Evolutionary conservation across 2,113 vertebrate species (phyloP).

Genomic region (Carettochelys insculpta): DNA sequence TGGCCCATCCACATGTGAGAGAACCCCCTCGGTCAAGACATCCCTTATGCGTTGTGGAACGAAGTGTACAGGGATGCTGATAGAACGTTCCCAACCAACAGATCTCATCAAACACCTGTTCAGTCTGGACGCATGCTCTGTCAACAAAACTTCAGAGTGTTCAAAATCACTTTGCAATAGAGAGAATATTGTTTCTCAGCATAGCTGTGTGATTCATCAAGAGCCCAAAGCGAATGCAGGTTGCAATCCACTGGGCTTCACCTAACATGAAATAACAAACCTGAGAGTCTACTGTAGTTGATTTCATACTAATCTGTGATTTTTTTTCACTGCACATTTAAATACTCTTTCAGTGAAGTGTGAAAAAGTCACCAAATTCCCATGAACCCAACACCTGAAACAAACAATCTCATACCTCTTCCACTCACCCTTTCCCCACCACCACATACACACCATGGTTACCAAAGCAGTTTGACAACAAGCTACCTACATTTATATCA

Average conservation of each 20-base stretch:
- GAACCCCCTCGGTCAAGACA: too few relatives aligned
- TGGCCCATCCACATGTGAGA: too few relatives aligned
- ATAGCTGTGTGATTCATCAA: neutral
- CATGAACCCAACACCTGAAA: neutral
- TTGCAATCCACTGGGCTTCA: neutral
- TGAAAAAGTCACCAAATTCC: neutral
- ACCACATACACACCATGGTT: neutral
- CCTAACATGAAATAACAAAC: neutral
- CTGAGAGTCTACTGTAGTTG: neutral
- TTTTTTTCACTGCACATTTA: neutral
- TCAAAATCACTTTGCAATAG: neutral
- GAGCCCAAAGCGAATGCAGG: neutral
- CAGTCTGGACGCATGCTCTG: too few relatives aligned
- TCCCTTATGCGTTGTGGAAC: too few relatives aligned
- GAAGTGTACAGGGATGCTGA: too few relatives aligned
- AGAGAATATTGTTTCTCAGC: neutral
- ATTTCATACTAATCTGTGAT: neutral
- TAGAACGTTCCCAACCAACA: too few relatives aligned
- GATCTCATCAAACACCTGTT: too few relatives aligned
- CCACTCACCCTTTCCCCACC: too few relatives aligned
- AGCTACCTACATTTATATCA: neutral
- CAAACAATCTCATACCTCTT: too few relatives aligned
- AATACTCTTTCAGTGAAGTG: neutral
- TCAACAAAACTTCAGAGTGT: neutral
- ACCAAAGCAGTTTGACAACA: neutral